phyloP scores from a whole-genome alignment of 1,140 invertebrate species.

The Ceratina australensis region DNA sequence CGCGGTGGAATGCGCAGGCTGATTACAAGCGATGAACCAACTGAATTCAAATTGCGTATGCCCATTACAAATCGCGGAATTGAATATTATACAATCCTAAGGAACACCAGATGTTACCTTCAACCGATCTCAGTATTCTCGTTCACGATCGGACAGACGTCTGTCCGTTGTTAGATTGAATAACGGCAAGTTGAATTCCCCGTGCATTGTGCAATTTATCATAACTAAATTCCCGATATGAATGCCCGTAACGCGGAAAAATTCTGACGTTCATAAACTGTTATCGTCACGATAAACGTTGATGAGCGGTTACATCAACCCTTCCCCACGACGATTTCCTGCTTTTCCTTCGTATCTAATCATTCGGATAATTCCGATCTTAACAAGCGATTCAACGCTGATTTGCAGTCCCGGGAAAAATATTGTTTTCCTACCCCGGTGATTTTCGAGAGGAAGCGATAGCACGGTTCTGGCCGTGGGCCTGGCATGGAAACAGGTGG shows the following conservation, averaged over 20 bases:
- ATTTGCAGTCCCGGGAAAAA: conserved; percentile 11
- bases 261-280: not conserved
- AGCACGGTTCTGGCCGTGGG: too few relatives aligned
- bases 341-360: too few relatives aligned
- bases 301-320: not conserved
- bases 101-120: not conserved
- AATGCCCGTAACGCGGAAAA: not conserved
- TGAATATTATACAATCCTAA: not conserved
- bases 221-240: conserved; percentile 2
- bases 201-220: conserved; percentile 2
- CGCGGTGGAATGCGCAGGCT: too few relatives aligned
- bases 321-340: not conserved
- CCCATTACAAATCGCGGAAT: not conserved
- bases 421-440: not conserved
- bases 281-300: not conserved
- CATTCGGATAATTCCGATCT: not conserved
- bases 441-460: not conserved
- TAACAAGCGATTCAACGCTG: not conserved
- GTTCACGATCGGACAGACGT: not conserved
- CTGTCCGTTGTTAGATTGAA: not conserved
- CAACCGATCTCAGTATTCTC: not conserved
- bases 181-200: conserved; percentile 3
- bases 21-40: too few relatives aligned
- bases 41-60: too few relatives aligned
- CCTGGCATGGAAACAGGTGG: conserved; percentile 25